Conservation (phyloP, 2,113 vertebrate species). For the Petrocephalus microphthalmus region DNA sequence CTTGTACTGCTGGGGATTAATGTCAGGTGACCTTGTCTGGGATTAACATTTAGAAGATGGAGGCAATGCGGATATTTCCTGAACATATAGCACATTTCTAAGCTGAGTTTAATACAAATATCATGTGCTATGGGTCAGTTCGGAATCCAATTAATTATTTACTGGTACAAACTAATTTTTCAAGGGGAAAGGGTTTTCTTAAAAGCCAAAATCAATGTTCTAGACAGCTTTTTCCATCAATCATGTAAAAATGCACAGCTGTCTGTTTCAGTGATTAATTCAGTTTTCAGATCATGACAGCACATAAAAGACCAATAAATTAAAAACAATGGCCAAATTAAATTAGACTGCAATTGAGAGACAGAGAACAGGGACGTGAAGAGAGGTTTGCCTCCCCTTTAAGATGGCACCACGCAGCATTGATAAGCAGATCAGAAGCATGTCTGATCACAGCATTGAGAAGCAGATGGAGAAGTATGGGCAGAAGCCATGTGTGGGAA, state of each 20-base stretch:
- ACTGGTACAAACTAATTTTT: not conserved
- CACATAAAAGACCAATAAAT: not conserved
- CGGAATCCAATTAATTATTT: not conserved
- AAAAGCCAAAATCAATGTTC: not conserved
- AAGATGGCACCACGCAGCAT: not conserved
- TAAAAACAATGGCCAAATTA: not conserved
- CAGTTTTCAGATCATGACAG: not conserved
- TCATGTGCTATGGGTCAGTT: not conserved
- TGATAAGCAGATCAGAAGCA: not conserved
- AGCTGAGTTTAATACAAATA: not conserved
- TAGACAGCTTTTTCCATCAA: not conserved
- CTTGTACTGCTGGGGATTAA: not conserved
- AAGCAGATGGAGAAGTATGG: not conserved
- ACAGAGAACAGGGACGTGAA: not conserved
- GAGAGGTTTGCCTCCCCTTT: not conserved
- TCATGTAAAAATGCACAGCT: not conserved
- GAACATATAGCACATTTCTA: not conserved
- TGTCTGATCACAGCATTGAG: not conserved
- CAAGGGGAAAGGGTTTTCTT: not conserved
- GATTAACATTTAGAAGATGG: not conserved
- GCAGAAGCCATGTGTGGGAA: not conserved
- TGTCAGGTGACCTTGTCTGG: not conserved
- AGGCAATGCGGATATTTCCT: not conserved
- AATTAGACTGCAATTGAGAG: not conserved
- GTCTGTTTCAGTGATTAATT: not conserved